Base-by-base conservation (phyloP, 2,888 invertebrate species). In the Phyllotreta cruciferae region DNA sequence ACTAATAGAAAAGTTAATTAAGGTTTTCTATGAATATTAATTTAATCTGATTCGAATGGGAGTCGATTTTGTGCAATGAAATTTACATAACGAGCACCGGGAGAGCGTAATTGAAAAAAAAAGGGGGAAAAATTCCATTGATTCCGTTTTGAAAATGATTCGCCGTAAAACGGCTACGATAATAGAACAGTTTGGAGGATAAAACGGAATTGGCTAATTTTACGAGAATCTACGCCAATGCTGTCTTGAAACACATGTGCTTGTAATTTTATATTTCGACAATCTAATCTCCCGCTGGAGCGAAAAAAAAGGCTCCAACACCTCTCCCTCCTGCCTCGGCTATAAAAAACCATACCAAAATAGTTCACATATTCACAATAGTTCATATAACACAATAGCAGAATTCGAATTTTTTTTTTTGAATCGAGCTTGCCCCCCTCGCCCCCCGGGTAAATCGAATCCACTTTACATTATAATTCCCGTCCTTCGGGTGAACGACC, bases 261-360 rank as follows among this genome's bases (percentile, higher is more conserved):
- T 24, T 56, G 64, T 75, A 75, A 75, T 72, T 73, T 70, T 73
- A 77, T 77, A 77, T 77, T 74, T 75, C 71, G 74, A 75, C 76
- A 73, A 75, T 77, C 77, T 75, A 73, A 75, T 77, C 77, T 75
- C 77, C 77, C 72, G 73, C 77, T 63, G 71, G 69, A 69, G 62
- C 58, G 66, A 62, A 66, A 58, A 63, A 66, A 68, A 65, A 66
- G 64, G 65, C 54, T 24, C 24, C 45, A 58, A 52, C 49, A 44
- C 64, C 64, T 66, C 63, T 66, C 69, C 72, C 72, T 69, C 71
- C 73, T 63, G 69, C 71, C 70, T 71, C 56, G 71, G 24, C 24
- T 24, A 24, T 24, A 24, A 24, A 24, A 24, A 24, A 24, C 1
- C 24, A 1, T 50, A 37, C 6, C 13, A 34, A 24, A 24, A 24